phyloP scores from a whole-genome alignment of 1,140 invertebrate genomes.

The Lordiphosa stackelbergi region DNA sequence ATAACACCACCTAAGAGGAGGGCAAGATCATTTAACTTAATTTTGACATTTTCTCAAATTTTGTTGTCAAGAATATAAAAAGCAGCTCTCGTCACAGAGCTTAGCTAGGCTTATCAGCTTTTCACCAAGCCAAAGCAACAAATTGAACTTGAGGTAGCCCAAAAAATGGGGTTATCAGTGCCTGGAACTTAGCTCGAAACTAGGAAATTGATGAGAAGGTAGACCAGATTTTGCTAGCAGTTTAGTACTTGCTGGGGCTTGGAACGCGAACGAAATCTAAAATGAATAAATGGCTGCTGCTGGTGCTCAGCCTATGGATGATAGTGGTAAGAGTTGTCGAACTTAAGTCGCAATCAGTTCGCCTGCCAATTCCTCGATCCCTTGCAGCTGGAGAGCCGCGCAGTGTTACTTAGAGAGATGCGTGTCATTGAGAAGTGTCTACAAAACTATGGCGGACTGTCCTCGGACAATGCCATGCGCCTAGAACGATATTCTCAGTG shows the following conservation, averaged over 20 bases:
- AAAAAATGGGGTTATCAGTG: slow-evolving; percentile 51
- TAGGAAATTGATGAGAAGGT: slow-evolving; percentile 11
- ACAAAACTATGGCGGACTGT: slow-evolving; percentile 49
- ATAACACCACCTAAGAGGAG: no score
- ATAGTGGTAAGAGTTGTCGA: slow-evolving; percentile 12
- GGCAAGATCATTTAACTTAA: no score
- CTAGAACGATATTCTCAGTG: slow-evolving; percentile 56
- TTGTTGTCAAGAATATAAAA: no score
- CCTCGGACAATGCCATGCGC: slow-evolving; percentile 28
- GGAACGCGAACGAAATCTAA: slow-evolving; percentile 28
- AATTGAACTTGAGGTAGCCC: slow-evolving; percentile 34
- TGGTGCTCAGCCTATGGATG: slow-evolving; percentile 19
- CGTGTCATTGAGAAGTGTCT: slow-evolving; percentile 43
- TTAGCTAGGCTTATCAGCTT: slow-evolving; percentile 29
- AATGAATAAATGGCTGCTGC: slow-evolving; percentile 14
- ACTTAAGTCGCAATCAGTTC: accelerated
- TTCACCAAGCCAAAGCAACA: background rate
- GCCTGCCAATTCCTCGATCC: background rate
- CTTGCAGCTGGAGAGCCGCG: slow-evolving; percentile 18
- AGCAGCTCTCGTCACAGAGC: no score
- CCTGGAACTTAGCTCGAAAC: background rate
- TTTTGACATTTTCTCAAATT: no score
- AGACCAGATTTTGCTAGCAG: slow-evolving; percentile 31
- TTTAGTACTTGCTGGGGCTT: slow-evolving; percentile 50
- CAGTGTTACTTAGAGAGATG: slow-evolving; percentile 28